A percentile compares a stretch with the other conserved stretches of the same genome.
Evolutionary conservation across 1,140 invertebrate species (phyloP).

Genomic region (Pseudachorutes palmiensis): DNA sequence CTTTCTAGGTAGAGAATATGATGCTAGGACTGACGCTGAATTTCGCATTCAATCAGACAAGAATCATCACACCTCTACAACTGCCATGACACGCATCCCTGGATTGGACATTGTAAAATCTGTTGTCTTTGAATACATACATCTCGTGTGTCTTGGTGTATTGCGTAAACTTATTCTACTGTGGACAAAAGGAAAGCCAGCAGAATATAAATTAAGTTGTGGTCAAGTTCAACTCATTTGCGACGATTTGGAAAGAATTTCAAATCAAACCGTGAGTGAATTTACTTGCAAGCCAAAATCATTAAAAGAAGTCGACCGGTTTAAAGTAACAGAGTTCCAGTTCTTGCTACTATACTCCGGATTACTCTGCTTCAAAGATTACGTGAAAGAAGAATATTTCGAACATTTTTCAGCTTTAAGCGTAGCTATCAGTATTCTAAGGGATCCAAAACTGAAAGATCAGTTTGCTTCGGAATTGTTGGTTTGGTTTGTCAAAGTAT

Average conservation of each 20-base stretch:
- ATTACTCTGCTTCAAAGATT: slow-evolving; percentile 40
- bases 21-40: background rate
- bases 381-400: slow-evolving; percentile 30
- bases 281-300: slow-evolving; percentile 43
- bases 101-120: slow-evolving; percentile 32
- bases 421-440: background rate
- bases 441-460: background rate
- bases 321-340: slow-evolving; percentile 47
- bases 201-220: background rate
- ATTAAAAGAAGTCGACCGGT: slow-evolving; percentile 41
- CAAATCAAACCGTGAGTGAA: slow-evolving; percentile 39
- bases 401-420: background rate
- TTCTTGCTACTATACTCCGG: slow-evolving; percentile 46
- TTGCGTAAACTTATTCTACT: slow-evolving; percentile 37
- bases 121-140: slow-evolving; percentile 42
- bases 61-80: background rate
- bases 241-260: slow-evolving; percentile 2
- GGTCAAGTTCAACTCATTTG: slow-evolving; percentile 13
- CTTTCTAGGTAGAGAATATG: background rate
- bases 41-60: background rate
- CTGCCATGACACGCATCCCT: background rate
- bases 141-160: slow-evolving; percentile 41
- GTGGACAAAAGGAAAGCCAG: slow-evolving; percentile 38
- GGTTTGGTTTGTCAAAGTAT: background rate
- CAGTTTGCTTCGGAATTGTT: background rate